These are phyloP conservation scores for Galeruca laticollis DNA, from an alignment of 2,888 invertebrate species.

Conservation along the genomic window DNA sequence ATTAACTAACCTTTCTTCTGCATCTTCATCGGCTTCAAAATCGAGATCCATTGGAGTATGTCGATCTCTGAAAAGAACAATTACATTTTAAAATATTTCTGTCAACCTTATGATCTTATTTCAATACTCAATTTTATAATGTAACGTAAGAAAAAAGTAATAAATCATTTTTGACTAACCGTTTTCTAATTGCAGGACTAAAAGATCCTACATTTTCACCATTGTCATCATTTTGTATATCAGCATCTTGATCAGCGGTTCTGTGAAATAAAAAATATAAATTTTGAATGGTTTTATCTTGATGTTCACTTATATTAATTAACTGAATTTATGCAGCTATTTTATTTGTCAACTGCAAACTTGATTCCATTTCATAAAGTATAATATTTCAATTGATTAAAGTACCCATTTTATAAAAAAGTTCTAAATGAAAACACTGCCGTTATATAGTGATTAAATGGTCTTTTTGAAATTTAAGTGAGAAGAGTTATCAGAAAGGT, in stretches of 20 bases:
- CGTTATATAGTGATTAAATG: background rate
- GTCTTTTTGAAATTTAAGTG: too few species aligned
- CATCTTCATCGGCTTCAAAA: background rate
- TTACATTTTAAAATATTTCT: background rate
- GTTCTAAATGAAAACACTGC: background rate
- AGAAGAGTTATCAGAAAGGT: too few species aligned
- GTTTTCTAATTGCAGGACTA: too few species aligned
- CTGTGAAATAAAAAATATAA: too few species aligned
- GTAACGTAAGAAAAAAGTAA: conserved; percentile 2
- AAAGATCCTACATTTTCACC: too few species aligned
- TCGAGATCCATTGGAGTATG: conserved; percentile 1
- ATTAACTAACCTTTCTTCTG: conserved; percentile 8
- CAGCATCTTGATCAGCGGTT: too few species aligned
- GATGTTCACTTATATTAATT: too few species aligned
- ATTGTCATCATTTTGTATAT: too few species aligned
- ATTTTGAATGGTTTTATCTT: too few species aligned
- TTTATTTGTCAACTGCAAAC: too few species aligned
- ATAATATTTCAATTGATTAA: background rate
- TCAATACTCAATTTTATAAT: background rate
- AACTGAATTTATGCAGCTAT: too few species aligned
- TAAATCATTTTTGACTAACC: background rate
- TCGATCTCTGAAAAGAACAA: conserved; percentile 3
- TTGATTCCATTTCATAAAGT: background rate
- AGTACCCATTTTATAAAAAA: background rate
- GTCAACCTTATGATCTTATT: background rate